phyloP scores from a whole-genome alignment of 2,888 invertebrate genomes.

The Dastarcus helophoroides region DNA sequence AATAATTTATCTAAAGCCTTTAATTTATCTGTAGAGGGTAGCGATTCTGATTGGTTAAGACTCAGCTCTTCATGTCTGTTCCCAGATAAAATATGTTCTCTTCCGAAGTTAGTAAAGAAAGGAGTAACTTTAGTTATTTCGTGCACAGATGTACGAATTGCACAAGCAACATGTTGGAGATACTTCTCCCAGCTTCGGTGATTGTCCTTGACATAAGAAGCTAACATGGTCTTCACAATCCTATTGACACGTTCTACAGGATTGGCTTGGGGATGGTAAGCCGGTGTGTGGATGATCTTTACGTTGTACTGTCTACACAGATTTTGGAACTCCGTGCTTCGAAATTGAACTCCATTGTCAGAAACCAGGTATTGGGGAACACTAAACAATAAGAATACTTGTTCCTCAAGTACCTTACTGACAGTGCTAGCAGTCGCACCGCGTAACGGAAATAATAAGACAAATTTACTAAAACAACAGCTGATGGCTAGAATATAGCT shows the following conservation, averaged over 20 bases:
- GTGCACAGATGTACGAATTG: conserved; percentile 14
- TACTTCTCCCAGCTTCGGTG: conserved; percentile 18
- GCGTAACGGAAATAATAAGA: conserved; percentile 13
- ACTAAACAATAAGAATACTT: no score
- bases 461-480: conserved; percentile 14
- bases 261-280: conserved; percentile 16
- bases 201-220: conserved; percentile 16
- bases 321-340: no score
- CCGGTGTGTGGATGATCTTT: no score
- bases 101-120: conserved; percentile 15
- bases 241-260: conserved; percentile 5
- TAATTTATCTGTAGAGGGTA: no score
- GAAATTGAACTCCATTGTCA: no score
- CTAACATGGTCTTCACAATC: conserved; percentile 22
- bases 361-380: no score
- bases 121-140: conserved; percentile 13
- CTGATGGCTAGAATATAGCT: conserved; percentile 12
- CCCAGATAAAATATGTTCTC: conserved; percentile 10
- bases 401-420: no score
- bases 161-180: conserved; percentile 14
- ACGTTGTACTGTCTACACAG: no score
- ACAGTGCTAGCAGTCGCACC: no score
- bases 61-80: no score
- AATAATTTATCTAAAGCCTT: no score
- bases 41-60: no score